These are phyloP conservation scores for Okamejei kenojei DNA, from an alignment of 2,797 vertebrate genomes.

Conservation along the genomic window DNA sequence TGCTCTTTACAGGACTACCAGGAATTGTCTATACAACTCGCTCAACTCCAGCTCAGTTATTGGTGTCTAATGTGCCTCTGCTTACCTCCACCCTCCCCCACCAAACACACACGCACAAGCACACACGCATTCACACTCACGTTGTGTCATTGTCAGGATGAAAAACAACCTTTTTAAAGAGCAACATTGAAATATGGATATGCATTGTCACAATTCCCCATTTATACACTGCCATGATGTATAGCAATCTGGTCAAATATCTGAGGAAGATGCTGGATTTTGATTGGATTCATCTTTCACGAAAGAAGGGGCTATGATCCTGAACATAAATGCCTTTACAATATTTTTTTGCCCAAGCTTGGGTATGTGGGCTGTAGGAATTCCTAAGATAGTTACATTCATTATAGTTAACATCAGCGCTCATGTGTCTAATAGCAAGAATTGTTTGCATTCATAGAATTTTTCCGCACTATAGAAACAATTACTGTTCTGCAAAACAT, in stretches of 20 bases:
- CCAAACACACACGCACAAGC: too few relatives aligned
- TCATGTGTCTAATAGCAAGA: conserved; percentile 12
- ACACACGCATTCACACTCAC: too few relatives aligned
- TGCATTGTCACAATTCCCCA: background rate
- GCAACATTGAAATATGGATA: background rate
- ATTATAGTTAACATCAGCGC: conserved; percentile 1
- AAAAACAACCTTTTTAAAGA: background rate
- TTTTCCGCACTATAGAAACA: background rate
- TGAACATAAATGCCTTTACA: background rate
- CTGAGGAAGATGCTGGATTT: conserved; percentile 8
- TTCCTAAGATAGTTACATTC: conserved; percentile 31
- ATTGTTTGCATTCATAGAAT: conserved; percentile 23
- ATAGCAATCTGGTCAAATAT: background rate
- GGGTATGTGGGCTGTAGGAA: background rate
- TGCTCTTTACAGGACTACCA: background rate
- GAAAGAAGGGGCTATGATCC: background rate
- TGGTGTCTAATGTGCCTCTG: too few relatives aligned
- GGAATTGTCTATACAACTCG: background rate
- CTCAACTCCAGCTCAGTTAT: background rate
- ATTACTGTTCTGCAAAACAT: background rate
- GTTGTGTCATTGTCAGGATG: too few relatives aligned
- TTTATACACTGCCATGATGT: background rate
- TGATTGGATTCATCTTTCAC: background rate
- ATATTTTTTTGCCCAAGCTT: background rate
- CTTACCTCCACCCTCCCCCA: too few relatives aligned